These are phyloP conservation scores for Listronotus oregonensis DNA, from an alignment of 1,140 invertebrate genomes.

Conservation along the genomic window DNA sequence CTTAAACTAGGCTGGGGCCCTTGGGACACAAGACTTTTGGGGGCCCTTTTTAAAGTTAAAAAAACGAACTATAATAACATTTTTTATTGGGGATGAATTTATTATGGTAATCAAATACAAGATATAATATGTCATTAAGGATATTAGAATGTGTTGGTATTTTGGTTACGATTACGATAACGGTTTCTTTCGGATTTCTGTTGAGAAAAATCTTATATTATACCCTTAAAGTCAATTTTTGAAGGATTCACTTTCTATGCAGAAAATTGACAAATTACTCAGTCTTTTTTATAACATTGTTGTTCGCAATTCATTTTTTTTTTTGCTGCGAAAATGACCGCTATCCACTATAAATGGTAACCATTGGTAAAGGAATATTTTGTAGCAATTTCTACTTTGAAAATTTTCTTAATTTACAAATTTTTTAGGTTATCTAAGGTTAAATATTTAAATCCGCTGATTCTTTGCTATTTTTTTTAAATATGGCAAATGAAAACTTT, in stretches of 20 bases:
- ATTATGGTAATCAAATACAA: too few species aligned
- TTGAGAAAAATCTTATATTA: neutral
- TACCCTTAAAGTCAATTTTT: neutral
- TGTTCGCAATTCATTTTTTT: neutral
- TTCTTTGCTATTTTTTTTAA: too few species aligned
- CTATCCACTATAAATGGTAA: neutral
- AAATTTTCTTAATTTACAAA: neutral
- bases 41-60: too few species aligned
- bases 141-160: too few species aligned
- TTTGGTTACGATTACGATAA: too few species aligned
- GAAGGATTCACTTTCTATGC: neutral
- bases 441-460: too few species aligned
- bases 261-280: neutral
- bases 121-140: too few species aligned
- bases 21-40: too few species aligned
- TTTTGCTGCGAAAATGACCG: neutral
- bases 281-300: neutral
- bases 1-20: too few species aligned
- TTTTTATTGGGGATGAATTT: too few species aligned
- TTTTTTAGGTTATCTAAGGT: neutral
- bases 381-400: neutral
- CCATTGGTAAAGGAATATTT: neutral
- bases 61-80: too few species aligned
- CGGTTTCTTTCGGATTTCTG: neutral
- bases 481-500: too few species aligned